phyloP scores from a whole-genome alignment of 1,140 invertebrate species.

The Drosophila hydei region DNA sequence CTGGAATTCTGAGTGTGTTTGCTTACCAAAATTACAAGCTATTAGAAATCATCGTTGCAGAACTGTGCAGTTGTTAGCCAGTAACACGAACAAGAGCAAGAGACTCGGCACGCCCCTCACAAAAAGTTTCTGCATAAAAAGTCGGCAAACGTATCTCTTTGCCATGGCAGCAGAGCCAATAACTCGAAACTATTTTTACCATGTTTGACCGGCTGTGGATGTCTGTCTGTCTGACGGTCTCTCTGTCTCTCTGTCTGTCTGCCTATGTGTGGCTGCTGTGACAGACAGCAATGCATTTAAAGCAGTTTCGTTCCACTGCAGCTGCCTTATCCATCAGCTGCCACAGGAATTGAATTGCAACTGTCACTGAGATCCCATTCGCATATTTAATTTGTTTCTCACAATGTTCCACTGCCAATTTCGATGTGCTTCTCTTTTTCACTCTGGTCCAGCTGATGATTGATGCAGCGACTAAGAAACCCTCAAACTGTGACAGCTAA shows the following conservation, averaged over 20 bases:
- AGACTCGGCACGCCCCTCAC: background rate
- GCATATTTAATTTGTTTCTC: constrained; percentile 17
- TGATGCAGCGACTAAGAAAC: background rate
- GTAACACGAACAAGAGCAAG: too few species aligned
- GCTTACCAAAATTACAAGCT: constrained; percentile 19
- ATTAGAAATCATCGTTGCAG: constrained; percentile 20
- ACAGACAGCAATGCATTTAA: too few species aligned
- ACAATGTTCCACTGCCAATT: background rate
- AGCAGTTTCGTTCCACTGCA: background rate
- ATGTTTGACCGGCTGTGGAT: background rate
- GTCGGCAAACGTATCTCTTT: constrained; percentile 9
- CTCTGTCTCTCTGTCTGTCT: background rate
- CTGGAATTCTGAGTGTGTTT: background rate
- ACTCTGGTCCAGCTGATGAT: background rate
- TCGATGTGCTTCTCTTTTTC: background rate
- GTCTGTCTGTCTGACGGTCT: background rate
- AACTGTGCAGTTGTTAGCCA: constrained; percentile 6
- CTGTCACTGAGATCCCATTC: constrained; percentile 4
- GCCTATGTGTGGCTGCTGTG: too few species aligned
- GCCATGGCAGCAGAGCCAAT: constrained; percentile 20
- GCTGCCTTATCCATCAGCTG: constrained; percentile 4
- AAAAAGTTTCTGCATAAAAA: constrained; percentile 37
- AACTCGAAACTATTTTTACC: constrained; percentile 14
- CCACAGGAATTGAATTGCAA: constrained; percentile 2
- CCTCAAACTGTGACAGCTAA: background rate